phyloP scores from a whole-genome alignment of 1,140 invertebrate genomes.

The Drosophila mojavensis region DNA sequence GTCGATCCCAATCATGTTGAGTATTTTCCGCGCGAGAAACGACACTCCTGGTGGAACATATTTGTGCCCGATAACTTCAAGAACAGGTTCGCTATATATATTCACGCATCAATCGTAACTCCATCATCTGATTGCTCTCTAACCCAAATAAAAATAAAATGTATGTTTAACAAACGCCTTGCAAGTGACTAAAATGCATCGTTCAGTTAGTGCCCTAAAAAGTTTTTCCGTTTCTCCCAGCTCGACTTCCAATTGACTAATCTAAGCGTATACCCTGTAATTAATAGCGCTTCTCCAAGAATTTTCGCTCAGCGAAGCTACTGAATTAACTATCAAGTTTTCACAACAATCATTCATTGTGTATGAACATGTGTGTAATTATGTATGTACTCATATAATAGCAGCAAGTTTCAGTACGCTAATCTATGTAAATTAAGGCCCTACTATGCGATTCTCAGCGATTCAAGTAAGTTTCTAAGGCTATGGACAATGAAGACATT shows the following conservation, averaged over 20 bases:
- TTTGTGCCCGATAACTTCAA: slow-evolving; percentile 90
- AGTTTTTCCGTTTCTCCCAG: neutral
- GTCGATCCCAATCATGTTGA: slow-evolving; percentile 72
- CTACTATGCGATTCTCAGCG: slow-evolving; percentile 1
- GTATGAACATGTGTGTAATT: slow-evolving; percentile 12
- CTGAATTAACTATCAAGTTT: slow-evolving; percentile 43
- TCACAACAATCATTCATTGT: slow-evolving; percentile 54
- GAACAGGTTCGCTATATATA: slow-evolving; percentile 85
- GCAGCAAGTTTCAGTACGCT: neutral
- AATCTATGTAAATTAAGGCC: no score
- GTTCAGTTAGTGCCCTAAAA: slow-evolving; percentile 1
- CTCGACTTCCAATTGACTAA: slow-evolving; percentile 28
- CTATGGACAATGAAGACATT: no score
- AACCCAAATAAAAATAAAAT: slow-evolving; percentile 16
- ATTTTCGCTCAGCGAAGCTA: neutral
- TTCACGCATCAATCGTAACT: slow-evolving; percentile 22
- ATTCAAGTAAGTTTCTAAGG: slow-evolving; percentile 3
- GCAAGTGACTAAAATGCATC: slow-evolving; percentile 61
- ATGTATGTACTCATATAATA: neutral
- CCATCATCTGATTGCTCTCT: slow-evolving; percentile 22
- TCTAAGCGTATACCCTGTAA: slow-evolving; percentile 24
- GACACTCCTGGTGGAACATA: slow-evolving; percentile 94
- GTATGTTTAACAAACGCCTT: slow-evolving; percentile 70
- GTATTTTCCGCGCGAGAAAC: slow-evolving; percentile 87
- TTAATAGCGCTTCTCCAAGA: slow-evolving; percentile 12